Evolutionary conservation across 2,113 vertebrate species (phyloP), one percentile per base, ranked within the genome.

Genomic region (Vulpes vulpes): DNA sequence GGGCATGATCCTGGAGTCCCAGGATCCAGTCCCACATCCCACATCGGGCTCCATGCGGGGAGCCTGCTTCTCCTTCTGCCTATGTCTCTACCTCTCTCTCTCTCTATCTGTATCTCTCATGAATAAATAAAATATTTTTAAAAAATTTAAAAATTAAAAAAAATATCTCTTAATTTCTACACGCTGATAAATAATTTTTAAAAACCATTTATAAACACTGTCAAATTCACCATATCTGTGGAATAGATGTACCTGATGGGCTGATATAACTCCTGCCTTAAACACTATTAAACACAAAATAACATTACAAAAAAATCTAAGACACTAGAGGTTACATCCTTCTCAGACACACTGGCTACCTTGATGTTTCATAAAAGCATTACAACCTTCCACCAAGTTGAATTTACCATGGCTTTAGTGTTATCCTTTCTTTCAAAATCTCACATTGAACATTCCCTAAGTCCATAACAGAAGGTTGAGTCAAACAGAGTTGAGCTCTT

Each of bases 401-500:
- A 81, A 94, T 83, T 62, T 92, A 74, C 64, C 65, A 53, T 22
- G 23, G 49, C 62, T 84, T 94, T 71, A 73, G 12, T 78, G n/a
- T 30, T 55, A 51, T 53, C 11, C 49, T 49, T 74, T 74, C 53
- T 85, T 82, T 90, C 80, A 93, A 90, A 93, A 79, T 59, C 64
- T 69, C 51, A 78, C 30, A 89, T 22, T 73, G 84, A 97, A 64
- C 11, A 94, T 43, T 89, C 22, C 84, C 64, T 49, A 91, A 69
- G 35, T 64, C 69, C 15, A 8, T 3, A 71, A 11, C 1, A 76
- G 1, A 11, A 74, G 17, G 20, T 67, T 67, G 4, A 49, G 25
- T 85, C 25, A 95, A 27, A 51, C 0, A 82, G 27, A 92, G 67
- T 0, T 76, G 4, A 79, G 80, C 95, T 88, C 9, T 94, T 99